Percentiles rank a stretch among this genome's conserved stretches.
These are phyloP conservation scores for Pharmacophagus antenor DNA, from an alignment of 2,888 invertebrate genomes.

Conservation along the genomic window DNA sequence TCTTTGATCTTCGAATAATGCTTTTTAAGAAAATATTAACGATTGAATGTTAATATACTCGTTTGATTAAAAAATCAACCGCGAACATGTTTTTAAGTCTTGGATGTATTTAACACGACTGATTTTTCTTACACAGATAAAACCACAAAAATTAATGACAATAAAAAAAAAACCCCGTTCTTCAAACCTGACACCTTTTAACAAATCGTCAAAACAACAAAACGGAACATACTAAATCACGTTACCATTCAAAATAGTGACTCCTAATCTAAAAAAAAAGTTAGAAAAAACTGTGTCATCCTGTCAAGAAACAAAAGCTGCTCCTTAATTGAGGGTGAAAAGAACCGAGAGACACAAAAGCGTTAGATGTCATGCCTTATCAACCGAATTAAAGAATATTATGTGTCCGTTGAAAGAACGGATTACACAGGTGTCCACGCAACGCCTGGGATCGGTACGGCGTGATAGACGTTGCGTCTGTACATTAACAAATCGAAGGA, in stretches of 20 bases:
- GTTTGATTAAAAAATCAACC: too few species aligned
- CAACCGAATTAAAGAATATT: constrained; percentile 78
- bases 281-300: constrained; percentile 66
- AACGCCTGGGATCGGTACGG: constrained; percentile 42
- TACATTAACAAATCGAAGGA: constrained; percentile 8
- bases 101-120: too few species aligned
- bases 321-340: constrained; percentile 72
- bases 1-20: too few species aligned
- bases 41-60: too few species aligned
- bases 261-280: constrained; percentile 50
- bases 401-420: constrained; percentile 70
- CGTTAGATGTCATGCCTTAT: constrained; percentile 77
- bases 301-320: constrained; percentile 67
- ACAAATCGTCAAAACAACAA: constrained; percentile 71
- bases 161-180: background rate
- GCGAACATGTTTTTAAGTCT: too few species aligned
- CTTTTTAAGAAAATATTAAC: too few species aligned
- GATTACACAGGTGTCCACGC: constrained; percentile 76
- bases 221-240: constrained; percentile 71
- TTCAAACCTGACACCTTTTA: constrained; percentile 51
- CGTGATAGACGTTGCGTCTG: constrained; percentile 21
- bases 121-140: too few species aligned
- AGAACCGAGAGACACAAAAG: constrained; percentile 63
- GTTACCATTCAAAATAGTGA: constrained; percentile 70
- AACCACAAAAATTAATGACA: too few species aligned